Evolutionary conservation across 2,888 invertebrate genomes (phyloP), one percentile per base, ranked within the genome.

Genomic region (Hypomecis punctinalis): DNA sequence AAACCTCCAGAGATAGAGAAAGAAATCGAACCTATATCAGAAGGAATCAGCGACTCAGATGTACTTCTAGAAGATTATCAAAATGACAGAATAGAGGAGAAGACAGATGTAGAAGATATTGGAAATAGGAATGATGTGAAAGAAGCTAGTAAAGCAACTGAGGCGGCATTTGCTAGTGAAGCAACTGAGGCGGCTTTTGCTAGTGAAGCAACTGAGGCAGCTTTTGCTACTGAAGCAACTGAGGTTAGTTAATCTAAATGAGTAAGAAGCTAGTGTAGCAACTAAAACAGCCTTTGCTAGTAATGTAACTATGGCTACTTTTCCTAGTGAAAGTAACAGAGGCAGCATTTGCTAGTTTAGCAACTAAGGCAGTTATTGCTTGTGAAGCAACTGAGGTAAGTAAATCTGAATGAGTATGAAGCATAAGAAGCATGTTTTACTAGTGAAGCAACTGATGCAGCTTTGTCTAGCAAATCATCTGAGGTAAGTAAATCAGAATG

Each of bases 21-120:
- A 46, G 13, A 54, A 42, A 8, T 4, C 40, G 52, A 54, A 46
- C 39, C 39, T n/a, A 40, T 33, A 0, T 13, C 51, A n/a, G 68
- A 66, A 10, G 52, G 33, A 36, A 11, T 40, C 6, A 58, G 62
- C 6, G 62, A 59, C 10, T 10, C 23, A 13, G 62, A 62, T 1
- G 9, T 9, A 3, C 48, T 40, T 61, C 39, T 39, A 55, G 58
- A 61, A 23, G 55, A 61, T 13, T 8, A 39, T 9, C 39, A 47
- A 40, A 54, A 71, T 5, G 51, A 37, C 5, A 23, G 33, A 40
- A 33, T 6, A 42, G 33, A 43, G 23, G 57, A 63, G 39, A 57
- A 62, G 0, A 13, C 23, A 23, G 23, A 23, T 23, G 23, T 23
- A 23, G 23, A 23, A 23, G 3, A 23, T 2, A 23, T 23, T 23